Evolutionary conservation across 2,113 vertebrate genomes (phyloP), one percentile per base, ranked within the genome.

Genomic region (Meles meles): DNA sequence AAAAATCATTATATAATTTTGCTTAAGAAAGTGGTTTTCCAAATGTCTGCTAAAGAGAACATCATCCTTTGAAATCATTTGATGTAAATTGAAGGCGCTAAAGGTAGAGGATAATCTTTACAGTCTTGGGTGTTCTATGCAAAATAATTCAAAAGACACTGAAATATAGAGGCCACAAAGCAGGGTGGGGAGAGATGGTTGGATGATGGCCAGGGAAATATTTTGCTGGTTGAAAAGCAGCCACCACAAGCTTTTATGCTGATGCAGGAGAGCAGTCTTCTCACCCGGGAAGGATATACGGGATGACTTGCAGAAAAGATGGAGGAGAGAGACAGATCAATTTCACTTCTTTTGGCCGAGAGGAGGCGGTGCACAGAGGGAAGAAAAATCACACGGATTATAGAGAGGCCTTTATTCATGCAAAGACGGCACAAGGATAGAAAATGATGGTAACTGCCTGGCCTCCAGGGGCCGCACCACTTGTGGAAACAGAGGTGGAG

Each of bases 11-110:
- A 47, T 21, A 37, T 82, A 83, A 71, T 74, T 85, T 93, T 96
- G 34, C 77, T 93, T 82, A n/a, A 72, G 89, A 57, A 25, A n/a
- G 37, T 94, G 67, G 83, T 74, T 94, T 96, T 85, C 44, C 14
- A 29, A 93, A 82, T 14, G 59, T 69, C 55, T 93, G 44, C 63
- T 59, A 81, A 79, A 90, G 84, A 82, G 79, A 92, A 88, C 31
- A 42, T 0, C 1, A 39, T 52, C 55, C 39, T 89, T 90, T 37
- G 90, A 61, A 94, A 20, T 31, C n/a, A 3, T 47, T 95, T 55
- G 65, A 27, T 74, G 39, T 83, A 55, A 76, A 29, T 12, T 20
- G 63, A 65, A 89, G 72, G 31, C 61, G 20, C 0, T 8, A 44
- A 44, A 21, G 29, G 18, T 25, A 23, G 7, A 72, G 52, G 69